Evolutionary conservation across 2,113 vertebrate genomes (phyloP), one percentile per base, ranked within the genome.

Genomic region (Smithornis capensis): DNA sequence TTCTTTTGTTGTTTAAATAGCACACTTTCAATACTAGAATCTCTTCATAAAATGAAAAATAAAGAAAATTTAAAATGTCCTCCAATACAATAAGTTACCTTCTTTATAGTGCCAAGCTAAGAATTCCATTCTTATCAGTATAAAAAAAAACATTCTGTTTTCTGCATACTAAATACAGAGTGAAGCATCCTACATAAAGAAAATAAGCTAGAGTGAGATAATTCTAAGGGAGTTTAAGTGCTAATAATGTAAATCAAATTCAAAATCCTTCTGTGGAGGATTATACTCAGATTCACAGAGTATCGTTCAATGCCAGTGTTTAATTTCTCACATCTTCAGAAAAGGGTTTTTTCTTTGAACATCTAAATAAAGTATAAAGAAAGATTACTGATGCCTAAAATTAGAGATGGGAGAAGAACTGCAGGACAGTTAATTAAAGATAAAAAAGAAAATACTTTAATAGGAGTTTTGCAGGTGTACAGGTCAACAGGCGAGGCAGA

Each of bases 341-440:
- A 74, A 35, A 50, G 2, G 2, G 1, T 7, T 3, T 3, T 1
- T 8, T 1, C 8, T 47, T 50, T 14, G 6, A 44, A 8, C 40
- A 33, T 37, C n/a, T n/a, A 8, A 49, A 59, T 59, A 31, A 63
- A 70, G 6, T 19, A 47, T 74, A 23, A 63, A 70, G 29, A 87
- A 45, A 35, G 3, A 57, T n/a, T n/a, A n/a, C n/a, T n/a, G n/a
- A n/a, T n/a, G n/a, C n/a, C n/a, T n/a, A n/a, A n/a, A n/a, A n/a
- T n/a, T n/a, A n/a, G n/a, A n/a, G n/a, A n/a, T n/a, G n/a, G n/a
- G n/a, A n/a, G n/a, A n/a, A n/a, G n/a, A n/a, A n/a, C n/a, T n/a
- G n/a, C n/a, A n/a, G n/a, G n/a, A n/a, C n/a, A n/a, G n/a, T n/a
- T n/a, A n/a, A n/a, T n/a, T n/a, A n/a, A n/a, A n/a, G n/a, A n/a